Evolutionary conservation across 2,888 invertebrate genomes (phyloP), one percentile per base, ranked within the genome.

Genomic region (Athalia cordata): DNA sequence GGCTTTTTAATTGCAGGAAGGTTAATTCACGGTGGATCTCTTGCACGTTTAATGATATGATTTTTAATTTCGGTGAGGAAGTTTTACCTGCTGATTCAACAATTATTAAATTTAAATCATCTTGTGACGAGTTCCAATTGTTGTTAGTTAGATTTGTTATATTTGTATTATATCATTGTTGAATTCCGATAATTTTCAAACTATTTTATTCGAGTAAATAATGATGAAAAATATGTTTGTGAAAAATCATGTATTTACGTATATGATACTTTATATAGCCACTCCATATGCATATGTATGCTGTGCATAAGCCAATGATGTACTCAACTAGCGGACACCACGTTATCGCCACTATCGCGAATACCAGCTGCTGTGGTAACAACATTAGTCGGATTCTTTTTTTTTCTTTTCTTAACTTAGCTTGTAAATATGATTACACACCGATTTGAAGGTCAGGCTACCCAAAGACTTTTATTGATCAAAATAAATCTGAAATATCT

Each of bases 191-290:
- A 59, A 5, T n/a, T 1, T 59, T 29, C 29, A 29, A 59, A 11
- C 5, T 64, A 64, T 15, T 29, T 43, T 29, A 29, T 29, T 29
- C 29, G 29, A 29, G 29, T 29, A 29, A 29, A 43, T 7, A 11
- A 29, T 29, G 68, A 9, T 68, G 68, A 43, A 68, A 68, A 68
- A 68, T 68, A 68, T 68, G 68, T 68, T 68, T 68, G 29, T 43
- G 52, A 52, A 52, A 29, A 55, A 55, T n/a, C 11, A 57, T 57
- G 8, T 29, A 62, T 5, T 5, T 62, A 29, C 15, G 49, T 13
- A 29, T 8, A 66, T 29, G 29, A 29, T 29, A 29, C 29, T 29
- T 29, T 29, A 29, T 2, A 29, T 29, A 2, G 29, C 29, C 29
- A 29, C 2, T 29, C 0, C 29, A 29, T 29, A 29, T 2, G n/a